phyloP scores from a whole-genome alignment of 2,113 vertebrate genomes.

The Hydrochoerus hydrochaeris region DNA sequence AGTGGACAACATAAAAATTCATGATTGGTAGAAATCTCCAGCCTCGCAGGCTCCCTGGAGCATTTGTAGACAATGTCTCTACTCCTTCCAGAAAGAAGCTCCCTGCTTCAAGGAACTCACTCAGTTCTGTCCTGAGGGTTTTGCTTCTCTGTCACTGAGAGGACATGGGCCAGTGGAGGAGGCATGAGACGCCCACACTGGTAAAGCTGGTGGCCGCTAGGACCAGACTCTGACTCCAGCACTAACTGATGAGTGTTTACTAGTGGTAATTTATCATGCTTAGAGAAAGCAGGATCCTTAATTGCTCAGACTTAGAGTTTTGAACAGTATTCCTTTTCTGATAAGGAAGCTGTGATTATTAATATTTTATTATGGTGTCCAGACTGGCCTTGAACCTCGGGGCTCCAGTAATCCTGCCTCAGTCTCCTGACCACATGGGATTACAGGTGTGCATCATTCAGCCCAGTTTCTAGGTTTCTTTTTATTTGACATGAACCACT shows the following conservation, averaged over 20 bases:
- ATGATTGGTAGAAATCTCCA: background rate
- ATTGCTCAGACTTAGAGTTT: background rate
- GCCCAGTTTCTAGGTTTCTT: no score
- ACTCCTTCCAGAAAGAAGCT: background rate
- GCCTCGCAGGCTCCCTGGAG: slow-evolving; percentile 54
- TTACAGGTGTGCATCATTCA: background rate
- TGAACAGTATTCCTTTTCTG: background rate
- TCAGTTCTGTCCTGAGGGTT: background rate
- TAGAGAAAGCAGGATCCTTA: background rate
- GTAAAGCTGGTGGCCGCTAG: background rate
- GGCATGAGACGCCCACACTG: background rate
- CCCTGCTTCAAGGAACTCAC: background rate
- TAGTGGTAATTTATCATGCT: background rate
- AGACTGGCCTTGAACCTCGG: background rate
- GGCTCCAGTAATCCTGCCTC: background rate
- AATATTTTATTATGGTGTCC: background rate
- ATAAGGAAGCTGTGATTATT: background rate
- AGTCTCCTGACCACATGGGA: background rate
- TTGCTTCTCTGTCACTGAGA: background rate
- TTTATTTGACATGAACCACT: background rate
- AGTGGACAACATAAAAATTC: slow-evolving; percentile 23
- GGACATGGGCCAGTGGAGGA: background rate
- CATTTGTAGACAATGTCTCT: background rate
- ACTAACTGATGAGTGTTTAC: background rate
- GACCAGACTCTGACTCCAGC: background rate